Conservation (phyloP, 2,888 invertebrate species). For the Papilio demoleus region DNA sequence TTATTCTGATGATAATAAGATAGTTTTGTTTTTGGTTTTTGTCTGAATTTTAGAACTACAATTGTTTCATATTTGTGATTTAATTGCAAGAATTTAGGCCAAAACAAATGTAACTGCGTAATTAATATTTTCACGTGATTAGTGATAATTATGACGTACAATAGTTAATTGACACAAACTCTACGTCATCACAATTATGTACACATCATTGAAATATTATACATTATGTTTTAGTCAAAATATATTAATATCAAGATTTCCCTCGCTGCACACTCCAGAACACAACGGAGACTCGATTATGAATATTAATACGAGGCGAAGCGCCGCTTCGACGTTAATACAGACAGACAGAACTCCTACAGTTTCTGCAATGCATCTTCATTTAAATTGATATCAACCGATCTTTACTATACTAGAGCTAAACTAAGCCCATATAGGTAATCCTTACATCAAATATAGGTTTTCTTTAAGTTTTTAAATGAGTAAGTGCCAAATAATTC, state of each 20-base stretch:
- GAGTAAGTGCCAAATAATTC: neutral
- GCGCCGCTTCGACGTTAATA: constrained; percentile 72
- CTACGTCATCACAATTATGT: constrained; percentile 16
- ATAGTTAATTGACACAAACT: neutral
- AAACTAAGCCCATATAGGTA: neutral
- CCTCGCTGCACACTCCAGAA: constrained; percentile 48
- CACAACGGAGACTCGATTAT: constrained; percentile 59
- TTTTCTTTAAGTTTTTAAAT: neutral
- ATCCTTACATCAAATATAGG: no score
- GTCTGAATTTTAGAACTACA: no score
- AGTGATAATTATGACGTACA: neutral
- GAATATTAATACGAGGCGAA: constrained; percentile 77
- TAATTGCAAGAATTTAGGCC: no score
- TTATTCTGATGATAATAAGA: no score
- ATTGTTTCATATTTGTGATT: no score
- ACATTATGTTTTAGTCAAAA: constrained; percentile 48
- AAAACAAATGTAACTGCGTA: no score
- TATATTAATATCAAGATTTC: constrained; percentile 58
- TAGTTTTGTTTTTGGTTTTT: no score
- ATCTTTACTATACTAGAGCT: neutral
- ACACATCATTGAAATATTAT: constrained; percentile 28
- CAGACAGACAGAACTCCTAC: constrained; percentile 63
- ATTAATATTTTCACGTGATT: no score
- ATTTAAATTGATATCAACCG: constrained; percentile 25
- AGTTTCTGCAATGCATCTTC: constrained; percentile 44